phyloP scores from a whole-genome alignment of 2,113 vertebrate species.

The Vulpes ferrilata region DNA sequence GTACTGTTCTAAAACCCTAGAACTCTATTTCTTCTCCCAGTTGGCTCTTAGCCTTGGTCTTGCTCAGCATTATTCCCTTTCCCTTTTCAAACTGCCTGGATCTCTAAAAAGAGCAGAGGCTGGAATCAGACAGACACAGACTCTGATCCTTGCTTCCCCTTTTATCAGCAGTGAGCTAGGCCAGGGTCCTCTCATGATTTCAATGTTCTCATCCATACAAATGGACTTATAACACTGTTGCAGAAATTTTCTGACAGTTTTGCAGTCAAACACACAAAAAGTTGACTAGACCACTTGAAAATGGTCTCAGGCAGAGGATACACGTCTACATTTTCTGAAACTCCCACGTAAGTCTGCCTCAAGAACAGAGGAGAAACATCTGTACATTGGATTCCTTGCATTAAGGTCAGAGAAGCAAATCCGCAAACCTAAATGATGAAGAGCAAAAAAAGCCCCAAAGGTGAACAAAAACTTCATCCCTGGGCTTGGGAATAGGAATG shows the following conservation, averaged over 20 bases:
- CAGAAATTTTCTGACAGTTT: neutral
- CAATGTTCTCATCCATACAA: neutral
- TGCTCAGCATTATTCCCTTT: neutral
- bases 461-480: neutral
- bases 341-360: neutral
- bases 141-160: neutral
- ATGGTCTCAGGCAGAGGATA: too few relatives aligned
- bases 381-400: neutral
- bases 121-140: neutral
- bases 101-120: neutral
- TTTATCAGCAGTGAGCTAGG: neutral
- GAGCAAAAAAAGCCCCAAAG: neutral
- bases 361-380: neutral
- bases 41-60: conserved; percentile 29
- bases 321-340: neutral
- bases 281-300: neutral
- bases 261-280: neutral
- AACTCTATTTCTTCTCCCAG: conserved; percentile 50
- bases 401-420: neutral
- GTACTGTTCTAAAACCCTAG: conserved; percentile 44
- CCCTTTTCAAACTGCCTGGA: neutral
- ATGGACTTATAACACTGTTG: neutral
- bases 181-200: too few relatives aligned
- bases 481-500: neutral
- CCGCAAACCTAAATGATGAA: neutral